Base-by-base conservation (phyloP, 1,140 invertebrate genomes). In the Cyrtorhinus lividipennis region DNA sequence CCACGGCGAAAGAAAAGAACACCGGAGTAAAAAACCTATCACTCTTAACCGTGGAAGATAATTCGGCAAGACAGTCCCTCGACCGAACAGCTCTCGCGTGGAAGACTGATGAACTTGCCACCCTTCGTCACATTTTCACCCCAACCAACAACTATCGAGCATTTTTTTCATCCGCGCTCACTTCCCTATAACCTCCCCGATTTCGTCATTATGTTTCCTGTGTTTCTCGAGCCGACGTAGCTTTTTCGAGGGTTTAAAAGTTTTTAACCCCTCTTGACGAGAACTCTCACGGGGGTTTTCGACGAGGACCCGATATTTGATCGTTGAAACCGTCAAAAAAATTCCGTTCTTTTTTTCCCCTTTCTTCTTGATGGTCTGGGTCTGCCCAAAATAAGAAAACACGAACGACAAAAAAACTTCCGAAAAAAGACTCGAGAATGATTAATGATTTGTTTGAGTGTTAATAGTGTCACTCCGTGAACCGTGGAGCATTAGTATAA, bases 381-480 rank as follows among this genome's bases (percentile, higher is more conserved):
- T 44, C 38, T n/a, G n/a, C 38, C 38, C 8, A 44, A 8, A 44
- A 8, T 44, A 8, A 44, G 38, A 44, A 44, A 44, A 44, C 38
- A 44, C 8, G n/a, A n/a, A 44, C 8, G n/a, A 44, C n/a, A n/a
- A 44, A n/a, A n/a, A n/a, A n/a, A 44, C 8, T n/a, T 8, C 38
- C 8, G 38, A 22, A 53, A 53, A 53, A 20, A 20, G 48, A 22
- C 48, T 53, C 48, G 30, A 53, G 48, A 53, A 53, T 53, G 48
- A 53, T 53, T 53, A 53, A 53, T 53, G 48, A 20, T 53, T 53
- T 53, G 48, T 53, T 53, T 53, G 48, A 53, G 48, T 53, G 48
- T 53, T 53, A 53, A 53, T 53, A 53, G 48, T 53, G 48, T 53
- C 48, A 53, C 48, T 53, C 48, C 48, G 48, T 53, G 48, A 53